A percentile compares a stretch with the other conserved stretches of the same genome.
phyloP scores from a whole-genome alignment of 2,888 invertebrate species.

The Spialia ferax region DNA sequence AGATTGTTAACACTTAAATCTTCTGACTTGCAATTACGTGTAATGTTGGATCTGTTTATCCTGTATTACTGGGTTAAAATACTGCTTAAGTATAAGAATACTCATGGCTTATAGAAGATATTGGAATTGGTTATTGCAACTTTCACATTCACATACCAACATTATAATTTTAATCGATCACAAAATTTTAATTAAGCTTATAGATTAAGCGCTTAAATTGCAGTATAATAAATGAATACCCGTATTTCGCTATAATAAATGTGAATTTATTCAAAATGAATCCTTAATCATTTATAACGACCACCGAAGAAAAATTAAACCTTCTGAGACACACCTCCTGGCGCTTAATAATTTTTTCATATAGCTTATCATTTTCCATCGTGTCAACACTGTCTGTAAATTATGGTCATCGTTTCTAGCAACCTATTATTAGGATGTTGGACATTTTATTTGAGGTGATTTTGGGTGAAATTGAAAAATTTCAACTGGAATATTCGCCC shows the following conservation, averaged over 20 bases:
- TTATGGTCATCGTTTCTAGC: conserved; percentile 72
- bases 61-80: too few relatives aligned
- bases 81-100: too few relatives aligned
- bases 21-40: conserved; percentile 32
- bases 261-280: conserved; percentile 70
- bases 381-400: conserved; percentile 82
- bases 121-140: conserved; percentile 4
- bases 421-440: conserved; percentile 80
- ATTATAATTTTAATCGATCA: conserved; percentile 66
- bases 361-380: conserved; percentile 63
- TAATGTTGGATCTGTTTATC: too few relatives aligned
- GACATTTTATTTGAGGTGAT: conserved; percentile 80
- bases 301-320: conserved; percentile 84
- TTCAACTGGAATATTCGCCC: conserved; percentile 67
- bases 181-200: conserved; percentile 63
- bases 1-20: conserved; percentile 45
- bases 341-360: conserved; percentile 66
- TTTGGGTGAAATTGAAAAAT: conserved; percentile 79
- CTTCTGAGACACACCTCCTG: conserved; percentile 77
- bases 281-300: conserved; percentile 71
- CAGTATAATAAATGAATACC: conserved; percentile 69
- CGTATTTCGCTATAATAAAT: conserved; percentile 62
- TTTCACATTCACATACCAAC: conserved; percentile 59
- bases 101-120: not conserved
- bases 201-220: conserved; percentile 58